phyloP scores from a whole-genome alignment of 1,140 invertebrate species.

The Brachionus sp. region DNA sequence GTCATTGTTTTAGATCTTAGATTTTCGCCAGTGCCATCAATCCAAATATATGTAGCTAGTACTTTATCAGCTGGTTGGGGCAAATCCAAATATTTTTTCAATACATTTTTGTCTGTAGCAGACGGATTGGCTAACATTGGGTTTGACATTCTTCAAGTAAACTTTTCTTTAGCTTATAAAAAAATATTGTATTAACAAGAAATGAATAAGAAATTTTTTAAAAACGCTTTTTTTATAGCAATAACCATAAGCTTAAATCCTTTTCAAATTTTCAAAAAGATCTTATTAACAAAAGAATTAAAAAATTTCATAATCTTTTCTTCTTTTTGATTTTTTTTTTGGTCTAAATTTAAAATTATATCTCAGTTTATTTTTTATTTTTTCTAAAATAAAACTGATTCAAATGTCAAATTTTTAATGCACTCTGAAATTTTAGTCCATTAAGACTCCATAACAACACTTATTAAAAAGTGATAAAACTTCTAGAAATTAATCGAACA shows the following conservation, averaged over 20 bases:
- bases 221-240: not conserved
- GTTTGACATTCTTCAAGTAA: not conserved
- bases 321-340: not conserved
- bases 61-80: slow-evolving; percentile 25
- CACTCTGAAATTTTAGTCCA: not conserved
- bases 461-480: not conserved
- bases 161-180: not conserved
- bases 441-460: not conserved
- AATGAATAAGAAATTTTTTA: not conserved
- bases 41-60: slow-evolving; percentile 76
- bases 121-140: slow-evolving; percentile 37
- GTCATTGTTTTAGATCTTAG: slow-evolving; percentile 83
- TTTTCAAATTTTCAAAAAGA: not conserved
- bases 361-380: not conserved
- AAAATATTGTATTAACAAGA: not conserved
- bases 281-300: not conserved
- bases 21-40: slow-evolving; percentile 85
- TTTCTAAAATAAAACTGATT: not conserved
- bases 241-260: not conserved
- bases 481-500: not conserved
- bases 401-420: not conserved
- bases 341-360: not conserved
- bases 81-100: slow-evolving; percentile 36
- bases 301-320: not conserved
- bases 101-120: slow-evolving; percentile 40